These are phyloP conservation scores for Arenaria interpres DNA, from an alignment of 2,113 vertebrate genomes.

Conservation along the genomic window DNA sequence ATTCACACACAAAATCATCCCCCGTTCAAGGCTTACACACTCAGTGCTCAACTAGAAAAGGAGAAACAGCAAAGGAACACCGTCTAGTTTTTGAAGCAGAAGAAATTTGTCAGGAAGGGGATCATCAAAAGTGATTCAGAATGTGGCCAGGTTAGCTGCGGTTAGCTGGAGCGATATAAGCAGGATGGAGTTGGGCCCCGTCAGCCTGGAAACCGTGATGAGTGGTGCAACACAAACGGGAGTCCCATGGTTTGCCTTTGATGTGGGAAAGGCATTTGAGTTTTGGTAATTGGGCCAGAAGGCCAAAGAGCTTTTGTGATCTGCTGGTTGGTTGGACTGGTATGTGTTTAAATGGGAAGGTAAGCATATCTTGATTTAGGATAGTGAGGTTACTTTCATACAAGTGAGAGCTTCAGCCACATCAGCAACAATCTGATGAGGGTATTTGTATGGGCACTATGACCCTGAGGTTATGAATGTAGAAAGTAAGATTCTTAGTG, in stretches of 20 bases:
- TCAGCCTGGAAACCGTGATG: not conserved
- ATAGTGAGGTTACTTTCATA: rapidly evolving
- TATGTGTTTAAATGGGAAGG: not conserved
- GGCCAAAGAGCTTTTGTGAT: not conserved
- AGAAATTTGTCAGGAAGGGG: not conserved
- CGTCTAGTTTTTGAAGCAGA: not conserved
- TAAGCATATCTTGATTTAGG: not conserved
- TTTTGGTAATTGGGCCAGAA: not conserved
- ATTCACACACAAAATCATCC: not conserved
- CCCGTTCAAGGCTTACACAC: not conserved
- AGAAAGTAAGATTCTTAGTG: not conserved
- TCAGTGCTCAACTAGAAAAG: not conserved
- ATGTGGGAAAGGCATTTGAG: rapidly evolving
- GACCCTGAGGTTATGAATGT: not conserved
- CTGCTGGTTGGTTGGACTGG: not conserved
- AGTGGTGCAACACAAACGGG: not conserved
- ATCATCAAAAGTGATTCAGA: not conserved
- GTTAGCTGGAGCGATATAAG: not conserved
- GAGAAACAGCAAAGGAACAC: not conserved
- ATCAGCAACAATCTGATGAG: not conserved
- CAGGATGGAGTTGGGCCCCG: rapidly evolving
- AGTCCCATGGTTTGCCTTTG: not conserved
- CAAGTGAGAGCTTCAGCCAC: not conserved
- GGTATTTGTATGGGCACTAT: not conserved
- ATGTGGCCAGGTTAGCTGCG: not conserved